Conservation (phyloP, 2,888 invertebrate genomes). For the Sericinus montela region DNA sequence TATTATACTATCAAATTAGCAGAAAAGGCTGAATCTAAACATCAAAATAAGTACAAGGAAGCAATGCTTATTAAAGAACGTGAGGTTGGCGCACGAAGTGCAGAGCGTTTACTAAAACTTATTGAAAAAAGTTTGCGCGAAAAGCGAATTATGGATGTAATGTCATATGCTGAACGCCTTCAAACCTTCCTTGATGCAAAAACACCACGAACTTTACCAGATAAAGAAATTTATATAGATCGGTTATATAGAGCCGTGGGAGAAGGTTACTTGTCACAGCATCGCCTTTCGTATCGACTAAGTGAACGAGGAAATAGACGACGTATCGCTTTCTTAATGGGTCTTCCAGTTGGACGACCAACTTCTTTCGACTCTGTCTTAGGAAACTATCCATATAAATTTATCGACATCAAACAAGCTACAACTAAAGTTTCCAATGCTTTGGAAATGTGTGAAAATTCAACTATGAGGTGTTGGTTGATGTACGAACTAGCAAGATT, state of each 20-base stretch:
- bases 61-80: conserved; percentile 53
- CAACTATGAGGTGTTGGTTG: conserved; percentile 69
- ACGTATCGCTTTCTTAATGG: conserved; percentile 69
- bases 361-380: conserved; percentile 70
- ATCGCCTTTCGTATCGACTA: conserved; percentile 62
- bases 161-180: conserved; percentile 66
- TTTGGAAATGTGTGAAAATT: conserved; percentile 69
- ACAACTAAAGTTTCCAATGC: conserved; percentile 49
- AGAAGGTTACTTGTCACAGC: conserved; percentile 61
- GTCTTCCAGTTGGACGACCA: conserved; percentile 59
- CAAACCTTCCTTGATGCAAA: conserved; percentile 63
- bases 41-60: conserved; percentile 61
- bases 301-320: conserved; percentile 68
- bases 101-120: conserved; percentile 53
- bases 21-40: conserved; percentile 61
- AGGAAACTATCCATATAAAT: conserved; percentile 67
- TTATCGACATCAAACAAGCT: conserved; percentile 59
- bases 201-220: conserved; percentile 60
- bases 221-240: conserved; percentile 62
- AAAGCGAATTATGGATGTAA: conserved; percentile 57
- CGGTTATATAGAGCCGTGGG: conserved; percentile 64
- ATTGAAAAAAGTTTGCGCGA: conserved; percentile 56
- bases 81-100: conserved; percentile 55
- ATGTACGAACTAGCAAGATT: conserved; percentile 67
- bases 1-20: conserved; percentile 65